Base-by-base conservation (phyloP, 1,140 invertebrate species). In the Kradibia gibbosae region DNA sequence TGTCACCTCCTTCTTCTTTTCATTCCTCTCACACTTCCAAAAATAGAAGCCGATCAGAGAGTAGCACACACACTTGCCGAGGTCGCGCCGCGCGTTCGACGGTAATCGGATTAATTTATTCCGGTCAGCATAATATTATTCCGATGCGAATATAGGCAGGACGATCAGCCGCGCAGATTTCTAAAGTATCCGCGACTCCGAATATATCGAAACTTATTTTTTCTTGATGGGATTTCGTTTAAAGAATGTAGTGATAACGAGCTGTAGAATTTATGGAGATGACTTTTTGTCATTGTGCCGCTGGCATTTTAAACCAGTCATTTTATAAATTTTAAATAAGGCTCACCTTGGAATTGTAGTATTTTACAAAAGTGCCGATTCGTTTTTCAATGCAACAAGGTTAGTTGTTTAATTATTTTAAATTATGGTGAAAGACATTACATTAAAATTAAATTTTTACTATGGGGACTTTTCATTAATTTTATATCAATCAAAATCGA, bases 91-190 rank as follows among this genome's bases (percentile, higher is more conserved):
- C 73, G n/a, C 22, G 31, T 60, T 78, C 65, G 50, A 53, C 50
- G 71, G 31, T 80, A 80, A 74, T 74, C 55, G 53, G 71, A 80
- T 80, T 80, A 73, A 80, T 62, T 80, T 80, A 73, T 50, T 62
- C 78, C 70, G 78, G 70, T 48, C 65, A 78, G 53, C 55, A 72
- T 73, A 72, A 71, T 78, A 65, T 55, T 78, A 78, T 78, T 71
- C 39, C n/a, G 48, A 10, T 34, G 36, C 13, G 55, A 67, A 31
- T 67, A 78, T 50, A 53, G 45, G 42, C 60, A 28, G 39, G 48
- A 73, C 42, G 39, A 34, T 53, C 28, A 22, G 42, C 45, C 7
- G 15, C 45, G 17, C 42, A 36, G 2, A 67, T 67, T 50, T 62
- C 28, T 34, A 34, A 50, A 62, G 60, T 28, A 22, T 39, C 22